Conservation (phyloP, 2,888 invertebrate species). For the Hecatera dysodea region DNA sequence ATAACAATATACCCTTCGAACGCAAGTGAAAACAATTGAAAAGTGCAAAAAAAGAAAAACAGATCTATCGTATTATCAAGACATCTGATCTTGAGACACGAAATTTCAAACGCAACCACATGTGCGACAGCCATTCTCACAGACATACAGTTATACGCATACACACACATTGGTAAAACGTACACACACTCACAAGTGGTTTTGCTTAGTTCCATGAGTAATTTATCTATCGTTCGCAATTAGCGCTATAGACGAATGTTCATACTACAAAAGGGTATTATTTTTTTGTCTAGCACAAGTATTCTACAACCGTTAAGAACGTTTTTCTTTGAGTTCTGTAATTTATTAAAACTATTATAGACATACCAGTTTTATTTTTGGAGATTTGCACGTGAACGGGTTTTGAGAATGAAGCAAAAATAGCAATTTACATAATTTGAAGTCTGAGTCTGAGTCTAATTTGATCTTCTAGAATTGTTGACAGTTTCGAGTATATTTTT, state of each 20-base stretch:
- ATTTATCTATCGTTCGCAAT: slow-evolving; percentile 55
- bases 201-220: slow-evolving; percentile 46
- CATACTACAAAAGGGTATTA: slow-evolving; percentile 35
- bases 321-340: slow-evolving; percentile 5
- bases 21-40: not conserved
- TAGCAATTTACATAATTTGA: not conserved
- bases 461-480: not conserved
- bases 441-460: too few relatives aligned
- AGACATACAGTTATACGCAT: slow-evolving; percentile 28
- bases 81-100: slow-evolving; percentile 14
- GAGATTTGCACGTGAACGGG: slow-evolving; percentile 11
- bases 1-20: not conserved
- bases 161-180: slow-evolving; percentile 10
- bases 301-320: slow-evolving; percentile 3
- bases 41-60: not conserved
- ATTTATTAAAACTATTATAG: slow-evolving; percentile 15
- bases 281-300: slow-evolving; percentile 30
- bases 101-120: slow-evolving; percentile 37
- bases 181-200: slow-evolving; percentile 33
- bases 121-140: slow-evolving; percentile 32
- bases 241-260: slow-evolving; percentile 35
- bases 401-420: slow-evolving; percentile 3
- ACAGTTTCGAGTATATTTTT: not conserved
- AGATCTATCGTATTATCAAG: slow-evolving; percentile 5
- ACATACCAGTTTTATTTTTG: slow-evolving; percentile 4